phyloP scores from a whole-genome alignment of 2,888 invertebrate species.

The Microplitis deprimator region DNA sequence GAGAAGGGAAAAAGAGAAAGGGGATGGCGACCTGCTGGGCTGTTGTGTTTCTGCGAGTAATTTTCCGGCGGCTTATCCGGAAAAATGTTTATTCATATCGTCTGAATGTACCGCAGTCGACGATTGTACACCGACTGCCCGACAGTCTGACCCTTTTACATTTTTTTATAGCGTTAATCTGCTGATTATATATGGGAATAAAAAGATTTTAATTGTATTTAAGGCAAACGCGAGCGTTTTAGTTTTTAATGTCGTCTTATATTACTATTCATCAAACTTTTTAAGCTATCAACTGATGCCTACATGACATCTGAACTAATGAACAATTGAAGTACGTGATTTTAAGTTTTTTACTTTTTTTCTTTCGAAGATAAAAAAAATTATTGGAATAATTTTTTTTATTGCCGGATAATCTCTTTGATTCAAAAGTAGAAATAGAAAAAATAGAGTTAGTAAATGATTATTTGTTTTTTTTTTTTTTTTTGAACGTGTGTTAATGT shows the following conservation, averaged over 20 bases:
- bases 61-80: constrained; percentile 61
- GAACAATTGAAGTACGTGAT: too few species aligned
- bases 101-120: constrained; percentile 57
- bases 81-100: constrained; percentile 67
- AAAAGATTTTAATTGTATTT: constrained; percentile 26
- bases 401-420: not conserved
- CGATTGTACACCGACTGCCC: constrained; percentile 58
- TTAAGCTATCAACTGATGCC: too few species aligned
- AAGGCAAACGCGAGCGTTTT: not conserved
- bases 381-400: too few species aligned
- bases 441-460: not conserved
- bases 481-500: not conserved
- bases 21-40: constrained; percentile 36
- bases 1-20: constrained; percentile 30
- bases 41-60: constrained; percentile 61
- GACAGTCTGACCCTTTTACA: constrained; percentile 42
- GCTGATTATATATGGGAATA: constrained; percentile 46
- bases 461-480: not conserved
- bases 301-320: too few species aligned
- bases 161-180: constrained; percentile 48
- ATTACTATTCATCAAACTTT: too few species aligned
- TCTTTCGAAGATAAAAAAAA: too few species aligned
- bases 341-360: too few species aligned
- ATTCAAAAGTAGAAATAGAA: not conserved
- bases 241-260: not conserved